phyloP scores from a whole-genome alignment of 2,797 vertebrate genomes.

The Euthynnus affinis region DNA sequence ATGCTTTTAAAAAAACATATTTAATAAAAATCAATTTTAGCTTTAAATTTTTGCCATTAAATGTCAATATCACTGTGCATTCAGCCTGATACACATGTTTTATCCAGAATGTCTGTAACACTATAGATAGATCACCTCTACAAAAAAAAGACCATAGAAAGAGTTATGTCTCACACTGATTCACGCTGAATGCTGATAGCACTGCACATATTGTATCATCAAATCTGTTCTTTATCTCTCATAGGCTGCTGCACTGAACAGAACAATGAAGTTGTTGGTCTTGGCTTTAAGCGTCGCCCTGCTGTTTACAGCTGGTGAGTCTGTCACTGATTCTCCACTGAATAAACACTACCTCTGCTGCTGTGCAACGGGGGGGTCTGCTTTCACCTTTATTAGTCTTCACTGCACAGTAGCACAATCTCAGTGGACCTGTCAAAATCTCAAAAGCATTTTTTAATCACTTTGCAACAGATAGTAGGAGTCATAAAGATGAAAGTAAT shows the following conservation, averaged over 20 bases:
- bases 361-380: conserved; percentile 34
- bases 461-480: not conserved
- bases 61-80: not conserved
- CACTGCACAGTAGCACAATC: not conserved
- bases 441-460: not conserved
- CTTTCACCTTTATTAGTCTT: conserved; percentile 1
- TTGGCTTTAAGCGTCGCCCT: conserved; percentile 68
- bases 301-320: conserved; percentile 82
- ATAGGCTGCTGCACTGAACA: conserved; percentile 39
- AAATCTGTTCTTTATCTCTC: conserved; percentile 46
- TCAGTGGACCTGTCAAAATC: conserved; percentile 3
- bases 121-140: not conserved
- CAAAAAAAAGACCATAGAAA: not conserved
- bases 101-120: not conserved
- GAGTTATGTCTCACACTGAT: not conserved
- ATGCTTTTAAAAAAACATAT: not conserved
- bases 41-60: not conserved
- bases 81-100: not conserved
- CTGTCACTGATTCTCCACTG: conserved; percentile 77
- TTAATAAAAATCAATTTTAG: not conserved
- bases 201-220: conserved; percentile 3
- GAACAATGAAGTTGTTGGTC: conserved; percentile 81
- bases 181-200: not conserved
- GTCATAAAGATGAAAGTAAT: not conserved
- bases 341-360: conserved; percentile 64